Conservation (phyloP, 2,888 invertebrate species). For the Oxytorus armatus region DNA sequence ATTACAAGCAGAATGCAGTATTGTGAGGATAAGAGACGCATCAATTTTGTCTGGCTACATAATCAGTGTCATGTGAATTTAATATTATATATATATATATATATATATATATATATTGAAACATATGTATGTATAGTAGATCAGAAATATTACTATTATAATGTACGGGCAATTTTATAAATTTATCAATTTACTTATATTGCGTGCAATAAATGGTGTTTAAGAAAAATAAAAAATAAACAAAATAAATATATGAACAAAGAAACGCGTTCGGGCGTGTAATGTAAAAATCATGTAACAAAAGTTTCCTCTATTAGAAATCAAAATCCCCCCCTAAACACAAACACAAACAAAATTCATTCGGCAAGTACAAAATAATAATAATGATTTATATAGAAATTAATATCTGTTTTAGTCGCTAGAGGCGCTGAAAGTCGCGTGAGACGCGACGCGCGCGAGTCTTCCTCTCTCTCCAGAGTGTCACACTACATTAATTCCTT, state of each 20-base stretch:
- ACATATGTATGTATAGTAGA: conserved; percentile 62
- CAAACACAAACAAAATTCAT: no score
- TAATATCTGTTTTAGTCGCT: not conserved
- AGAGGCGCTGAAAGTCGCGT: conserved; percentile 10
- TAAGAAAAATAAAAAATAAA: conserved; percentile 22
- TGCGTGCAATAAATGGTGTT: conserved; percentile 67
- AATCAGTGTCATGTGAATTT: conserved; percentile 62
- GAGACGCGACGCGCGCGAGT: conserved; percentile 27
- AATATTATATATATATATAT: conserved; percentile 42
- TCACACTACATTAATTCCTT: conserved; percentile 1
- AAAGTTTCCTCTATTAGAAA: not conserved
- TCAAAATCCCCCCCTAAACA: no score
- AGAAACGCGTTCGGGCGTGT: conserved; percentile 15
- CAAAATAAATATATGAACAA: conserved; percentile 2
- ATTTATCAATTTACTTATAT: conserved; percentile 65
- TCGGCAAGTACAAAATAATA: not conserved
- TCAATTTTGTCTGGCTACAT: conserved; percentile 54
- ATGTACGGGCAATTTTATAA: conserved; percentile 67
- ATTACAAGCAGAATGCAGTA: conserved; percentile 47
- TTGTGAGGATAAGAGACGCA: conserved; percentile 43
- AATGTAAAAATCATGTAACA: conserved; percentile 23
- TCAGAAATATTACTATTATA: conserved; percentile 49
- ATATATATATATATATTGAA: conserved; percentile 27
- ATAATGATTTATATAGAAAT: not conserved
- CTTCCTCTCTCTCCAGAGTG: conserved; percentile 15